Base-by-base conservation (phyloP, 2,797 vertebrate genomes). In the Arrhamphus sclerolepis region DNA sequence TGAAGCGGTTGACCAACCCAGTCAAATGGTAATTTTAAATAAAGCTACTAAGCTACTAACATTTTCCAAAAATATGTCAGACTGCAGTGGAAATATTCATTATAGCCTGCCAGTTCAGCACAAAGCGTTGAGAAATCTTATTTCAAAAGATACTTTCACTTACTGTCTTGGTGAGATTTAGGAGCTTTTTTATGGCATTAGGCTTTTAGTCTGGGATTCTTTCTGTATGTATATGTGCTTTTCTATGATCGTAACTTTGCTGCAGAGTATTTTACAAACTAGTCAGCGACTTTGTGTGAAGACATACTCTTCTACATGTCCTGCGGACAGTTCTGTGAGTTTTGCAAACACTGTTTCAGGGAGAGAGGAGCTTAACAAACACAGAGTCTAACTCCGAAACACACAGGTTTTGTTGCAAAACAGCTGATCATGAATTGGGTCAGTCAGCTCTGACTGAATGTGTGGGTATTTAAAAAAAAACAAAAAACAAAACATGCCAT, bases 11-110 rank as follows among this genome's bases (percentile, higher is more conserved):
- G n/a, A 48, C 28, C 26, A 67, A 29, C n/a, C 29, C 24, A 26
- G 56, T 59, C 19, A 51, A 39, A 43, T 57, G 28, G 17, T 44
- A 24, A 55, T 43, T 43, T 22, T 22, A 48, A 24, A 18, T 18
- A 39, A 21, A 38, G 14, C 34, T 38, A 34, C 31, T 34, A 34
- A 34, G 31, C 31, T 34, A 38, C 34, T 38, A 38, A 38, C 34
- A 38, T 38, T 38, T 38, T 38, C 34, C 34, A 38, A 13, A 38
- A 38, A 38, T 14, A 38, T 38, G 34, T 5, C 34, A 38, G 34
- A 16, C 34, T 14, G 31, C 56, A 47, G 7, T 52, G 21, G 20
- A n/a, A 24, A 16, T 47, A 47, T 28, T 40, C 4, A 39, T 58
- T 39, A 39, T 18, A 18, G 21, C 3, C 20, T 14, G 17, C 18